A percentile compares a stretch with the other conserved stretches of the same genome.
Evolutionary conservation across 2,113 vertebrate species (phyloP).

Genomic region (Scytalopus superciliaris): DNA sequence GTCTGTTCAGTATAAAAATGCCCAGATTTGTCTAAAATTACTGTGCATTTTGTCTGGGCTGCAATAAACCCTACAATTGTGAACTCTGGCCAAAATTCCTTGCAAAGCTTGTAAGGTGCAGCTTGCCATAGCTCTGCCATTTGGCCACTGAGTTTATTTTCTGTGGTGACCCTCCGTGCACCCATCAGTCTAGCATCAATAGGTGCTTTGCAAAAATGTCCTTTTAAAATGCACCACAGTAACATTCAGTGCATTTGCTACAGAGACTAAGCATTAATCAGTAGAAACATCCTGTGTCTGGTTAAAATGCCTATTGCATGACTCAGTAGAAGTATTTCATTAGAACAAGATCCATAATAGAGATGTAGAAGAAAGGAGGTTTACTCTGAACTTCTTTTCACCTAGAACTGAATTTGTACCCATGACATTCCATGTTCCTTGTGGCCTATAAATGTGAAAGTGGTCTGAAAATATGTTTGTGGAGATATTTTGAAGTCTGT

Average conservation of each 20-base stretch:
- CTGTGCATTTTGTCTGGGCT: not conserved
- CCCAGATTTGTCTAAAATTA: slow-evolving; percentile 30
- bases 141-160: not conserved
- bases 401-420: not conserved
- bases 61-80: not conserved
- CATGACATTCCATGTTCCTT: not conserved
- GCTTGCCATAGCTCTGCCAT: not conserved
- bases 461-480: not conserved
- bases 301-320: not conserved
- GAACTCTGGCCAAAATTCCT: slow-evolving; percentile 12
- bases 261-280: not conserved
- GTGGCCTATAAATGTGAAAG: not conserved
- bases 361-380: not conserved
- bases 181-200: not conserved
- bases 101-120: not conserved
- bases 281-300: not conserved
- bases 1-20: slow-evolving; percentile 35
- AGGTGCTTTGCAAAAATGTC: not conserved
- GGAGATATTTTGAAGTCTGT: not conserved
- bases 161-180: not conserved
- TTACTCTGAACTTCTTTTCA: not conserved
- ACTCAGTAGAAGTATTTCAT: not conserved
- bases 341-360: not conserved
- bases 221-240: not conserved
- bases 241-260: not conserved